Conservation (phyloP, 2,888 invertebrate species). For the Bimastos eiseni region DNA sequence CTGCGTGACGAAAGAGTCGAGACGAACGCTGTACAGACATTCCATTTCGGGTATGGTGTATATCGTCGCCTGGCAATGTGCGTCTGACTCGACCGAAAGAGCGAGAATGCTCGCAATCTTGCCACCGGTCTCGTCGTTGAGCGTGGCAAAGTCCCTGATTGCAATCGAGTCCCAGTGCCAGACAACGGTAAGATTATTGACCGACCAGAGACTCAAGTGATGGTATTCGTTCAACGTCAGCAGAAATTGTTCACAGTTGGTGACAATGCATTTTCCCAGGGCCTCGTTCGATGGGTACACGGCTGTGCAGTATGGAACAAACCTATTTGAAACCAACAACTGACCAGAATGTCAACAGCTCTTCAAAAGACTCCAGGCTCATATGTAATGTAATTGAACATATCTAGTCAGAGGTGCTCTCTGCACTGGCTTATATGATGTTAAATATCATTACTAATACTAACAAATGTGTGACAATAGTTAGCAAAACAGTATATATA, state of each 20-base stretch:
- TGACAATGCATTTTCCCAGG: not conserved
- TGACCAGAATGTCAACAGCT: not conserved
- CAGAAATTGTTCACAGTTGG: not conserved
- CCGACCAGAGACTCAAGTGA: not conserved
- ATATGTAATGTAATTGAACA: no score
- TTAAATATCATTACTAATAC: no score
- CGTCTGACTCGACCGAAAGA: not conserved
- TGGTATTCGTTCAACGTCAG: not conserved
- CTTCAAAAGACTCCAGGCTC: no score
- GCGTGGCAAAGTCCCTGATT: not conserved
- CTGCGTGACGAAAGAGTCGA: constrained; percentile 6
- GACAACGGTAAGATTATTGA: not conserved
- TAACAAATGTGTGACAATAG: no score
- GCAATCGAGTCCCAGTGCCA: not conserved
- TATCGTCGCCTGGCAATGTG: not conserved
- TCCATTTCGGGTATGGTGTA: constrained; percentile 26
- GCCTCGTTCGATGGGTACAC: not conserved
- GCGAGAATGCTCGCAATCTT: not conserved
- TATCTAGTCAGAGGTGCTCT: no score
- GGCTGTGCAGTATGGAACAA: not conserved
- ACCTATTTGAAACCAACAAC: not conserved
- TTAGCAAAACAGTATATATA: no score
- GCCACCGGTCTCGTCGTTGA: not conserved
- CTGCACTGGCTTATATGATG: no score
- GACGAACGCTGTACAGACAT: constrained; percentile 18